phyloP scores from a whole-genome alignment of 2,888 invertebrate genomes.

The Enchytraeus crypticus region DNA sequence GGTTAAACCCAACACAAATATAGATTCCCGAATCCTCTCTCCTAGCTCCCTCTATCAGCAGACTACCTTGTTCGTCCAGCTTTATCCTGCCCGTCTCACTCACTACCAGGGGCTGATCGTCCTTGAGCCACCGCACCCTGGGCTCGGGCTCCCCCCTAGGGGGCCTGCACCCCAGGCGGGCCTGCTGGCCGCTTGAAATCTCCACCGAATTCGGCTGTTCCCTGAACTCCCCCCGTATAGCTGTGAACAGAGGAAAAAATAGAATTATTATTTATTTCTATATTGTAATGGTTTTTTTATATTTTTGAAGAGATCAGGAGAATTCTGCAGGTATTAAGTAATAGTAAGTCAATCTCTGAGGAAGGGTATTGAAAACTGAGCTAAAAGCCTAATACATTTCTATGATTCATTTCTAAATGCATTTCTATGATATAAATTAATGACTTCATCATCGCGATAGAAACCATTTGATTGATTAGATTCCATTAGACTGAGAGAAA shows the following conservation, averaged over 20 bases:
- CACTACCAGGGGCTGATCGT: slow-evolving; percentile 10
- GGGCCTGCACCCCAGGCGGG: slow-evolving; percentile 17
- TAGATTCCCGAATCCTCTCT: slow-evolving; percentile 74
- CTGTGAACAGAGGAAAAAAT: slow-evolving; percentile 51
- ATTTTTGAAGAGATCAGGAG: no score
- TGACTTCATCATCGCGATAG: no score
- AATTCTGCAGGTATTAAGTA: no score
- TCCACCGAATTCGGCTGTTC: slow-evolving; percentile 60
- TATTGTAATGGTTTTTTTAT: no score
- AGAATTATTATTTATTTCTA: background rate
- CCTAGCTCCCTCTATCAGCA: slow-evolving; percentile 75
- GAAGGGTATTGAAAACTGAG: no score
- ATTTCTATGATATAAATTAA: no score
- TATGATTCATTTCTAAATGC: no score
- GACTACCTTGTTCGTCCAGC: slow-evolving; percentile 51
- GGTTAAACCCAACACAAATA: slow-evolving; percentile 81
- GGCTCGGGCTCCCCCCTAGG: slow-evolving; percentile 26
- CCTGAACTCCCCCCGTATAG: slow-evolving; percentile 79
- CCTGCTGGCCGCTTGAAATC: slow-evolving; percentile 14
- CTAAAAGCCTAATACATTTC: no score
- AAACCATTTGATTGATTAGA: no score
- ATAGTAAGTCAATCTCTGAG: no score
- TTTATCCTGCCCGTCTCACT: background rate
- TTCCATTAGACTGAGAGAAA: no score
- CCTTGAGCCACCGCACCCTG: slow-evolving; percentile 47